Evolutionary conservation across 2,113 vertebrate genomes (phyloP), one percentile per base, ranked within the genome.

Genomic region (Saguinus imperator): DNA sequence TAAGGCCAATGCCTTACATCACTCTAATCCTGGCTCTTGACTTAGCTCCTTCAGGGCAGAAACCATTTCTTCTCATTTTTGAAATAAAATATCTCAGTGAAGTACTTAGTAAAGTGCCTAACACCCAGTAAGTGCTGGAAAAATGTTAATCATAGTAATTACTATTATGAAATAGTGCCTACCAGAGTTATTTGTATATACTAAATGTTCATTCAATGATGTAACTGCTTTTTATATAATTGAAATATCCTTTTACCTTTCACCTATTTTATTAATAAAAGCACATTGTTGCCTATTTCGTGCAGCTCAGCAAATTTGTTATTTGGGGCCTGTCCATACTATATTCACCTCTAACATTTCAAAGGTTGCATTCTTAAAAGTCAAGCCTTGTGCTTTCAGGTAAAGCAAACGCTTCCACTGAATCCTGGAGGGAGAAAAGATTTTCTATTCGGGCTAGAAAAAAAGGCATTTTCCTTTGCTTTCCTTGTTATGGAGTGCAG

Each of bases 201-300:
- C 58, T 81, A 79, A 77, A 94, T 50, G 32, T 85, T 81, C 84
- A 12, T 66, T 86, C 75, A 91, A 86, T 81, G 80, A 96, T 92
- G 25, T 72, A 77, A 92, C 25, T 23, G 45, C 52, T 87, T 86
- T 94, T 83, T 52, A 72, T 45, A 57, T 25, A 76, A 40, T 6
- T 85, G 52, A 89, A 45, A 23, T 90, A 72, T 73, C 35, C 70
- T 81, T 18, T 72, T 79, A 32, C 37, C n/a, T 79, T 72, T 50
- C 37, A 37, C 35, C 13, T 18, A 29, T 89, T 73, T 80, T 80
- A 64, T 64, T 64, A 64, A 64, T 64, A 80, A 87, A 95, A 84
- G 55, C 25, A 75, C 2, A 1, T 13, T 50, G 52, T 73, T 93
- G 11, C 32, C 81, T 96, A 23, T 70, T 86, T 92, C 37, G 3